phyloP scores from a whole-genome alignment of 2,113 vertebrate species.

The Grammomys dolichurus region DNA sequence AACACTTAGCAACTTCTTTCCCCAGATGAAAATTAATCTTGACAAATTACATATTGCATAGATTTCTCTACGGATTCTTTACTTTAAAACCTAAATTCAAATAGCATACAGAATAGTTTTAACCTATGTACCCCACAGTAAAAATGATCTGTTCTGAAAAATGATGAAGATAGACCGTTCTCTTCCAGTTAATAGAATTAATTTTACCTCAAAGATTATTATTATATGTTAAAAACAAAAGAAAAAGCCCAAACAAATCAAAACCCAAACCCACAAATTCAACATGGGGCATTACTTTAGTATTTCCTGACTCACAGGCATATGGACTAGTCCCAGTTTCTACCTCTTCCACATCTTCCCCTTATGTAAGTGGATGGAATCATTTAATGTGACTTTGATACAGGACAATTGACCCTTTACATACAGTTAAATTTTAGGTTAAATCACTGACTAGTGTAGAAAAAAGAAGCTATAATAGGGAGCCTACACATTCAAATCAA shows the following conservation, averaged over 20 bases:
- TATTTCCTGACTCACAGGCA: slow-evolving; percentile 72
- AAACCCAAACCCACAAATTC: slow-evolving; percentile 33
- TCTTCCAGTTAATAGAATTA: slow-evolving; percentile 75
- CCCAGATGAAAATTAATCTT: slow-evolving; percentile 75
- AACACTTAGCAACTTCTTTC: slow-evolving; percentile 73
- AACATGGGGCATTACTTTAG: slow-evolving; percentile 62
- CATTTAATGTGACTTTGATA: slow-evolving; percentile 75
- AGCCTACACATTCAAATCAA: slow-evolving; percentile 75
- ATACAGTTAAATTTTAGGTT: slow-evolving; percentile 77
- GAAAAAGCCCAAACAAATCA: neutral
- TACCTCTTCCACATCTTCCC: slow-evolving; percentile 55
- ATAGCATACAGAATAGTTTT: slow-evolving; percentile 62
- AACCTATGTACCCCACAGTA: slow-evolving; percentile 64
- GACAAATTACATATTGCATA: slow-evolving; percentile 74
- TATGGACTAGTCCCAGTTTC: slow-evolving; percentile 60
- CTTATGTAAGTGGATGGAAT: slow-evolving; percentile 48
- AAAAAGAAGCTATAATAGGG: slow-evolving; percentile 65
- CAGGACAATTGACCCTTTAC: slow-evolving; percentile 68
- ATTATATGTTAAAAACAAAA: slow-evolving; percentile 16
- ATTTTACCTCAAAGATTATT: slow-evolving; percentile 55
- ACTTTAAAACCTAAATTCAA: slow-evolving; percentile 75
- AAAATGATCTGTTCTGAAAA: slow-evolving; percentile 69
- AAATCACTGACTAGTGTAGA: slow-evolving; percentile 60
- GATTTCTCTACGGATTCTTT: slow-evolving; percentile 78
- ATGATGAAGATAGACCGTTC: slow-evolving; percentile 51